Evolutionary conservation across 2,888 invertebrate species (phyloP).

Genomic region (Saturnia pavonia): DNA sequence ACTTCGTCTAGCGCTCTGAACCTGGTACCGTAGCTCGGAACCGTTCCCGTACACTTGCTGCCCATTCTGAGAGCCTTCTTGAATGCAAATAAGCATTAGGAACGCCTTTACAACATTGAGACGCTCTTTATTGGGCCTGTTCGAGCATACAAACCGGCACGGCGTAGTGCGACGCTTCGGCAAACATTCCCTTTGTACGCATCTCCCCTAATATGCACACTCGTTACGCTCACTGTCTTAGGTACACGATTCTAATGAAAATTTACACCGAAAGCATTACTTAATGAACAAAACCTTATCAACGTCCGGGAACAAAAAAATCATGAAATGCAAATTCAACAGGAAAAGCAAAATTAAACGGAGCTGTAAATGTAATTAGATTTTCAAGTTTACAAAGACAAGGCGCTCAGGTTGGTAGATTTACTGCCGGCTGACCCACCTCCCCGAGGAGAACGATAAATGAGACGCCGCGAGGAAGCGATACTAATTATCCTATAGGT

Average conservation of each 20-base stretch:
- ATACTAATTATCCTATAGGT: slow-evolving; percentile 80
- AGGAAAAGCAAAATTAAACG: slow-evolving; percentile 71
- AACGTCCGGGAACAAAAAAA: slow-evolving; percentile 58
- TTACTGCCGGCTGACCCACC: slow-evolving; percentile 79
- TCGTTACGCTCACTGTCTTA: slow-evolving; percentile 31
- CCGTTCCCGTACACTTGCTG: slow-evolving; percentile 71
- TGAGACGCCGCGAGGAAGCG: slow-evolving; percentile 77
- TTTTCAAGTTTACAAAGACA: slow-evolving; percentile 81
- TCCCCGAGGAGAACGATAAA: slow-evolving; percentile 76
- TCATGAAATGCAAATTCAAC: slow-evolving; percentile 75
- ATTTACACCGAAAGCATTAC: slow-evolving; percentile 50
- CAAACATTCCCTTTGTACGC: slow-evolving; percentile 58
- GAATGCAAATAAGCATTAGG: slow-evolving; percentile 80
- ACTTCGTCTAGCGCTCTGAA: slow-evolving; percentile 62
- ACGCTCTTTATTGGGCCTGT: slow-evolving; percentile 75
- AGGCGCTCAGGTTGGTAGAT: slow-evolving; percentile 79
- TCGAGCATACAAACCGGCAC: slow-evolving; percentile 65
- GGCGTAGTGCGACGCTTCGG: slow-evolving; percentile 50
- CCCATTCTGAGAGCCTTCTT: slow-evolving; percentile 71
- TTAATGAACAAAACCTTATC: slow-evolving; percentile 65
- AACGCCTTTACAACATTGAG: slow-evolving; percentile 77
- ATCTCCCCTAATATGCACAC: slow-evolving; percentile 40
- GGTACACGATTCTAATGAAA: slow-evolving; percentile 36
- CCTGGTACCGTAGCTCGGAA: slow-evolving; percentile 52
- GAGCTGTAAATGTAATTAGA: slow-evolving; percentile 81